These are phyloP conservation scores for Taphrorychus bicolor DNA, from an alignment of 2,888 invertebrate species.

Conservation along the genomic window DNA sequence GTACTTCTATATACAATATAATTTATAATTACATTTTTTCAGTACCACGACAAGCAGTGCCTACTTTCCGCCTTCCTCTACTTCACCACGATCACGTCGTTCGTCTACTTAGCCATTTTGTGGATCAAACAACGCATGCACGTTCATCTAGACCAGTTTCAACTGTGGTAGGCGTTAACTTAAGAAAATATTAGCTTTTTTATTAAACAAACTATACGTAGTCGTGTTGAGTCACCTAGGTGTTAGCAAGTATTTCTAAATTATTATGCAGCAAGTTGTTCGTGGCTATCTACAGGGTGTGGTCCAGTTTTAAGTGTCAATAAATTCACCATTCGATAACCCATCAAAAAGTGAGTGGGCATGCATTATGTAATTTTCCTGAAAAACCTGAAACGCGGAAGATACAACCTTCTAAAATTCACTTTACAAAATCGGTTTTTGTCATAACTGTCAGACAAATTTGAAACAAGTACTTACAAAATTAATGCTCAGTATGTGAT, in stretches of 20 bases:
- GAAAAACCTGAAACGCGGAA: too few species aligned
- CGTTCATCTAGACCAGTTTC: slow-evolving; percentile 58
- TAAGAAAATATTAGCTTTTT: slow-evolving; percentile 3
- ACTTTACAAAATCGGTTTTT: too few species aligned
- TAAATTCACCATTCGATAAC: too few species aligned
- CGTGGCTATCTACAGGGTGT: too few species aligned
- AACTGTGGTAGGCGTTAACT: slow-evolving; percentile 55
- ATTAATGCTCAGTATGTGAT: too few species aligned
- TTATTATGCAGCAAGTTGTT: not conserved
- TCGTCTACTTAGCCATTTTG: slow-evolving; percentile 57
- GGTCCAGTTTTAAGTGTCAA: too few species aligned
- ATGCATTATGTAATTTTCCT: too few species aligned
- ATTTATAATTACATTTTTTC: slow-evolving; percentile 35
- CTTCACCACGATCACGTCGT: slow-evolving; percentile 58
- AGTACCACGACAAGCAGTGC: slow-evolving; percentile 56
- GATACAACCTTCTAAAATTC: too few species aligned
- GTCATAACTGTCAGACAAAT: too few species aligned
- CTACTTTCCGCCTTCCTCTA: slow-evolving; percentile 59
- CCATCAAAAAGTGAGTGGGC: not conserved
- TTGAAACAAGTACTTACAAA: too few species aligned
- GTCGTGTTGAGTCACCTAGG: not conserved
- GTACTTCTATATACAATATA: not conserved
- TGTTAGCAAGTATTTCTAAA: not conserved
- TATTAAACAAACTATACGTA: not conserved
- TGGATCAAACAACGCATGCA: slow-evolving; percentile 59